A percentile compares a stretch with the other conserved stretches of the same genome.
phyloP scores from a whole-genome alignment of 2,888 invertebrate species.

The Callimorpha dominula region DNA sequence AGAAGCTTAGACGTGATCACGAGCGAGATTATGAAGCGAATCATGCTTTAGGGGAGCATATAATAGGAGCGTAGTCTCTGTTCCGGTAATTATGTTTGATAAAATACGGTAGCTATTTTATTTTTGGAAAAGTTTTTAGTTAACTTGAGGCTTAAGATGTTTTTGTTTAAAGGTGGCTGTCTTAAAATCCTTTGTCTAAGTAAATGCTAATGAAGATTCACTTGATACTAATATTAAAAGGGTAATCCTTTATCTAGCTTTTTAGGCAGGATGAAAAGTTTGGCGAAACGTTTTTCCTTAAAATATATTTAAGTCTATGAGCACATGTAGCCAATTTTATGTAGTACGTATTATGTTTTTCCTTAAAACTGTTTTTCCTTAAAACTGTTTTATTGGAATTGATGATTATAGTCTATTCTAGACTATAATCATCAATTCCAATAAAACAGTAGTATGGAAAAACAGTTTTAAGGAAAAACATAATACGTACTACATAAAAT shows the following conservation, averaged over 20 bases:
- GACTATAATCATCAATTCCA: no score
- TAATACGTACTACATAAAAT: background rate
- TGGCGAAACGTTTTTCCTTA: background rate
- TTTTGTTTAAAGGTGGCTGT: background rate
- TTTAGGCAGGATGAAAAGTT: background rate
- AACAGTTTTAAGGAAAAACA: background rate
- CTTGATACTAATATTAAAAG: background rate
- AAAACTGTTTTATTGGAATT: no score
- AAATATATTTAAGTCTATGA: background rate
- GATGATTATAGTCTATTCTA: no score
- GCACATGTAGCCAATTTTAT: background rate
- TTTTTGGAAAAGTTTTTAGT: conserved; percentile 5
- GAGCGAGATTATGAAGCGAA: conserved; percentile 40
- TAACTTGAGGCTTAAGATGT: background rate
- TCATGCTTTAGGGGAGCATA: conserved; percentile 30
- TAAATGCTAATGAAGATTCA: conserved; percentile 14
- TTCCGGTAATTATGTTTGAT: conserved; percentile 4
- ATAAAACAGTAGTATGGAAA: no score
- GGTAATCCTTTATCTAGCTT: conserved; percentile 1
- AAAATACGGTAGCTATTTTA: background rate
- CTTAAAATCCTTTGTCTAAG: background rate
- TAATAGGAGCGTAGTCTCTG: conserved; percentile 25
- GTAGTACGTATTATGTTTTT: background rate
- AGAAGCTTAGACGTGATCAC: conserved; percentile 41
- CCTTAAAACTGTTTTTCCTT: background rate